Evolutionary conservation across 1,140 invertebrate species (phyloP), one percentile per base, ranked within the genome.

Genomic region (Cephus cinctus): DNA sequence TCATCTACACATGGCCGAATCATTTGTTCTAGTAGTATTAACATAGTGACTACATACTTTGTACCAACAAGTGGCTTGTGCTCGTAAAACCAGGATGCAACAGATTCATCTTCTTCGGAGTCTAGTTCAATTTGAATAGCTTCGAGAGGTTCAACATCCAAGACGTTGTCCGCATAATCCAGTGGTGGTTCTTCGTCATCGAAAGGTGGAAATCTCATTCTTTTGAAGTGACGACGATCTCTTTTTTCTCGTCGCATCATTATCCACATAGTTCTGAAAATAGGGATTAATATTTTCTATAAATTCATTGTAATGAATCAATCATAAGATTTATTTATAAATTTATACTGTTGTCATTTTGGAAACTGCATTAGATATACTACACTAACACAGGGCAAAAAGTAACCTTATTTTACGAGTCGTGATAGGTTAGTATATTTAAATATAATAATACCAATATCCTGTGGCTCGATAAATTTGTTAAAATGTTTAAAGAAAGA

Each of bases 191-290:
- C 98, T 78, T 99, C 98, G 79, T 99, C 98, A 77, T 99, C 98
- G 76, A 99, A 99, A 1, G 98, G 98, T 21, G 98, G 98, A 71
- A 99, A 99, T 58, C 98, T 82, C 98, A 99, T 99, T 56, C 98
- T 81, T 75, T 99, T 98, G 68, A 99, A 99, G 76, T 99, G 98
- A 25, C 97, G 84, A 69, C 98, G 86, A 83, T 99, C 98, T 52
- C 98, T 78, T 75, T 99, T 99, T 68, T 99, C 98, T 56, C 98
- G 82, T 59, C 98, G 81, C 96, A 99, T 99, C 94, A 99, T 99
- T 54, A 99, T 98, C 98, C 98, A 99, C 96, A 99, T 99, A 4
- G 97, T 96, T 36, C 91, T 90, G 54, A 34, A 68, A 56, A 39
- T 30, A 30, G 57, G n/a, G n/a, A n/a, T n/a, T n/a, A n/a, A n/a